Evolutionary conservation across 2,113 vertebrate genomes (phyloP).

Genomic region (Oncorhynchus mykiss): DNA sequence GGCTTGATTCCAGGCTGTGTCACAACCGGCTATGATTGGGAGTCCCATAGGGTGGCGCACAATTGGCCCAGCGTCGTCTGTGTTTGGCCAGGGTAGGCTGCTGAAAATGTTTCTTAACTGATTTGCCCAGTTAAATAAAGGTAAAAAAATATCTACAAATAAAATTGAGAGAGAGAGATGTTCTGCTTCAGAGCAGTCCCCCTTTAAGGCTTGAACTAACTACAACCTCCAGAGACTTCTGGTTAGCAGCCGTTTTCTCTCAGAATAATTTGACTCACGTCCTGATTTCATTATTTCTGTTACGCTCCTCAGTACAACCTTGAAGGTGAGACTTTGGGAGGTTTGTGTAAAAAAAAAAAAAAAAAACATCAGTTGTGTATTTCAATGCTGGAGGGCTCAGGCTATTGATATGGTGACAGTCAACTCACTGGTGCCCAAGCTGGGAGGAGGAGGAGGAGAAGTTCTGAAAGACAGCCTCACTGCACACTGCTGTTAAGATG

Average conservation of each 20-base stretch:
- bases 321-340: neutral
- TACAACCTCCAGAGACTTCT: neutral
- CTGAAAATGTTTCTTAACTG: no score
- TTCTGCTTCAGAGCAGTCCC: neutral
- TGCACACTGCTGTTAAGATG: conserved; percentile 17
- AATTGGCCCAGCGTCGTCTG: no score
- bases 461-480: neutral
- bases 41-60: no score
- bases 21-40: no score
- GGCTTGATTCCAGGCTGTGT: no score
- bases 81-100: no score
- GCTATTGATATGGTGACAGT: conserved; percentile 16
- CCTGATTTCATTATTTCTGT: conserved; percentile 43
- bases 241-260: conserved; percentile 34
- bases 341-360: conserved; percentile 6
- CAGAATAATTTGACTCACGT: conserved; percentile 43
- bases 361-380: conserved; percentile 26
- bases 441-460: neutral
- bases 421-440: neutral
- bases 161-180: neutral
- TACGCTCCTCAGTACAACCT: neutral
- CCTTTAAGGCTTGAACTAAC: no score
- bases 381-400: conserved; percentile 31
- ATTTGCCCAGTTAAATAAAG: no score
- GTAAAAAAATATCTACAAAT: neutral